Evolutionary conservation across 1,140 invertebrate species (phyloP).

Genomic region (Heterodera carotae): DNA sequence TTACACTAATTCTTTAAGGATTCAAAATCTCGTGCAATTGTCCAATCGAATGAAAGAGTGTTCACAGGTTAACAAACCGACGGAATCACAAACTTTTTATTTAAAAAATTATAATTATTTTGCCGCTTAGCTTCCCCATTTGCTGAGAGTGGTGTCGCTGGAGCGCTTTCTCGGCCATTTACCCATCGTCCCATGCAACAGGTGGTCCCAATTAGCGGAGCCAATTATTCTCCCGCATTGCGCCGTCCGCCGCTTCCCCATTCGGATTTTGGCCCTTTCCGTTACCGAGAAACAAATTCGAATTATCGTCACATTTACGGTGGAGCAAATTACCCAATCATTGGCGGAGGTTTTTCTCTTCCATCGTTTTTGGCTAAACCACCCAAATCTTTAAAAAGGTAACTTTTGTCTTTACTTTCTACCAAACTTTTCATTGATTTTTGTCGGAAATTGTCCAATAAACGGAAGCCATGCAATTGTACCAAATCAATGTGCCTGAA

Average conservation of each 20-base stretch:
- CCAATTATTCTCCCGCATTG: neutral
- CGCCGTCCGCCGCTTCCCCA: neutral
- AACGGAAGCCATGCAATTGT: constrained; percentile 92
- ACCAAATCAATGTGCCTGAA: constrained; percentile 98
- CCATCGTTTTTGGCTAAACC: neutral
- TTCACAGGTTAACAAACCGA: neutral
- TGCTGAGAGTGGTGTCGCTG: neutral
- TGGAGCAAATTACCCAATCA: neutral
- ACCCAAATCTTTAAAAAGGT: neutral
- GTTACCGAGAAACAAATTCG: neutral
- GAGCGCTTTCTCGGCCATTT: neutral
- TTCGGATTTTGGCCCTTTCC: neutral
- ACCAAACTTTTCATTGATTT: neutral
- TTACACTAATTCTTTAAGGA: neutral
- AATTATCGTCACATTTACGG: neutral
- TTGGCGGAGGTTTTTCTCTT: neutral
- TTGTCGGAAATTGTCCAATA: constrained; percentile 55
- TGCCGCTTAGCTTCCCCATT: neutral
- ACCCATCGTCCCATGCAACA: neutral
- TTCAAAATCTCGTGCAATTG: neutral
- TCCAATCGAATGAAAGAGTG: neutral
- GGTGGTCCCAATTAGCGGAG: neutral
- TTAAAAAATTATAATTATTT: too few relatives aligned
- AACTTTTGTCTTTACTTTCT: neutral
- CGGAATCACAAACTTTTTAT: too few relatives aligned